Evolutionary conservation across 1,140 invertebrate species (phyloP).

Genomic region (Acromyrmex echinatior): DNA sequence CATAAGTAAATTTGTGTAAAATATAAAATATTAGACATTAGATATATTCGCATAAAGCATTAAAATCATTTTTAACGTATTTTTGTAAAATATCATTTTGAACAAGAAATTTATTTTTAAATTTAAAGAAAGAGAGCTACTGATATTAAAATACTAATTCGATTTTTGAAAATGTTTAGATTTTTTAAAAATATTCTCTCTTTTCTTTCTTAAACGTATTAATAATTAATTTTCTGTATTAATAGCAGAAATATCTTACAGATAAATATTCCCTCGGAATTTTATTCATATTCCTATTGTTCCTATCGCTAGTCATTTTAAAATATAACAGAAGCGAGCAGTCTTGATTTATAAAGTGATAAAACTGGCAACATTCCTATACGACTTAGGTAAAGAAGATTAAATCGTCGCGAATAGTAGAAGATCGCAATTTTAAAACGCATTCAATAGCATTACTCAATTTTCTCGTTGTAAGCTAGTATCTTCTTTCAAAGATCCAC

Average conservation of each 20-base stretch:
- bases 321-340: background rate
- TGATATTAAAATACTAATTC: too few relatives aligned
- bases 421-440: background rate
- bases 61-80: background rate
- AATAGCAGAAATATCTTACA: background rate
- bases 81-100: background rate
- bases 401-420: background rate
- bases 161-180: background rate
- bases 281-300: background rate
- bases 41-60: background rate
- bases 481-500: background rate
- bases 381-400: background rate
- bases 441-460: conserved; percentile 10
- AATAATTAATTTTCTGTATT: background rate
- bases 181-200: background rate
- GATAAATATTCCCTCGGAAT: conserved; percentile 4
- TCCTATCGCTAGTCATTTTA: background rate
- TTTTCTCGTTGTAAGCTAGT: background rate
- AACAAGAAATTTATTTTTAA: background rate
- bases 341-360: background rate
- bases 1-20: background rate
- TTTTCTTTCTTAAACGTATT: background rate
- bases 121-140: background rate
- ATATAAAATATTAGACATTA: background rate
- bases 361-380: background rate